Evolutionary conservation across 2,888 invertebrate genomes (phyloP).

Genomic region (Sinelater perroti): DNA sequence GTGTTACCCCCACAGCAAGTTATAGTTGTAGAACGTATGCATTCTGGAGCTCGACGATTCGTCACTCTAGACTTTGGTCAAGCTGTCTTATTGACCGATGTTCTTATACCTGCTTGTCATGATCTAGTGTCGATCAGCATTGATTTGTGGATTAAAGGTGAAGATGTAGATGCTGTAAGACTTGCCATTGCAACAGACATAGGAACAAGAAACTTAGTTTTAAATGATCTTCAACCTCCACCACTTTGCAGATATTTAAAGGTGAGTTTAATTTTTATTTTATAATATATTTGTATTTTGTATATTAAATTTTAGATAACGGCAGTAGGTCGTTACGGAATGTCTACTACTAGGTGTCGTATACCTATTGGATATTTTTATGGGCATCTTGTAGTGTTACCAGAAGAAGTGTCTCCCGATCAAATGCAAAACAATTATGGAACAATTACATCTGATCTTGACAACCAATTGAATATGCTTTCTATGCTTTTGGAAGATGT

Average conservation of each 20-base stretch:
- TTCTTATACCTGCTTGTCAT: slow-evolving; percentile 81
- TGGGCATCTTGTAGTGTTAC: slow-evolving; percentile 84
- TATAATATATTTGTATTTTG: slow-evolving; percentile 24
- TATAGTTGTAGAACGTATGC: slow-evolving; percentile 91
- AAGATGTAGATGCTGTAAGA: slow-evolving; percentile 85
- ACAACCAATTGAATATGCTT: slow-evolving; percentile 71
- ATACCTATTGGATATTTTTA: slow-evolving; percentile 94
- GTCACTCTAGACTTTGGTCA: slow-evolving; percentile 93
- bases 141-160: slow-evolving; percentile 89
- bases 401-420: slow-evolving; percentile 63
- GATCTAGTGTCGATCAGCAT: slow-evolving; percentile 87
- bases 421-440: slow-evolving; percentile 53
- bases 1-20: slow-evolving; percentile 83
- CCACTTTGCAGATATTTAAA: slow-evolving; percentile 90
- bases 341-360: slow-evolving; percentile 88
- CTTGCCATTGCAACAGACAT: slow-evolving; percentile 89
- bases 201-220: slow-evolving; percentile 82
- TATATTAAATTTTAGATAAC: slow-evolving; percentile 72
- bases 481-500: slow-evolving; percentile 80
- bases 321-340: slow-evolving; percentile 89
- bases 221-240: slow-evolving; percentile 90
- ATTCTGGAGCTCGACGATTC: slow-evolving; percentile 91
- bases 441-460: slow-evolving; percentile 56
- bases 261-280: slow-evolving; percentile 61
- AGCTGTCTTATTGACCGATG: slow-evolving; percentile 84